Base-by-base conservation (phyloP, 2,888 invertebrate species). In the Timema cristinae region DNA sequence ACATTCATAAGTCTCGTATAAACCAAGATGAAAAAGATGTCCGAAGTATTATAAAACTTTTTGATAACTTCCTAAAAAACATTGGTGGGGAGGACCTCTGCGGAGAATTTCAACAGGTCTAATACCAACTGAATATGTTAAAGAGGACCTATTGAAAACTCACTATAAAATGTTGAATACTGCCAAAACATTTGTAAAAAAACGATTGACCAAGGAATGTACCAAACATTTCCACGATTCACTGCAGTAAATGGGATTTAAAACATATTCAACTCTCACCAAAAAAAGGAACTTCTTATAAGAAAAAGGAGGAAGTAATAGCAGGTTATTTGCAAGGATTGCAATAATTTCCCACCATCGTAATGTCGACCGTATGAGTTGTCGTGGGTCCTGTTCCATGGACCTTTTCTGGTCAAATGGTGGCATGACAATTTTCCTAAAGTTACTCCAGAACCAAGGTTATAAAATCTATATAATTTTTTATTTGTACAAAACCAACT, bases 51-150 rank as follows among this genome's bases (percentile, higher is more conserved):
- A 11, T 56, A n/a, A 7, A 7, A 8, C 13, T 5, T 59, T 10
- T 59, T 7, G 8, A 13, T n/a, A 59, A 59, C 15, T 59, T 32
- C 6, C 4, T n/a, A n/a, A 13, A 8, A 13, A 59, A 59, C 15
- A 15, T 59, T 59, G n/a, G 9, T 13, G 8, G 15, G n/a, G 59
- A 9, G 9, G 8, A n/a, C 8, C 13, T 9, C 9, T 59, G 1
- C n/a, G 15, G 59, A 59, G 15, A 13, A 59, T 13, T 59, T 59
- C 59, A n/a, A 59, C 59, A 59, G 59, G 59, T 6, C 13, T 59
- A 59, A 59, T 59, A 59, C 59, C 15, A 59, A 59, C 5, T n/a
- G 59, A 59, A n/a, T 59, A 15, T 59, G 0, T 59, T n/a, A 59
- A 59, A n/a, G 59, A 7, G 0, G 6, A 1, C 15, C 15, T n/a